These are phyloP conservation scores for Megalops atlanticus DNA, from an alignment of 2,113 vertebrate genomes.

Conservation along the genomic window DNA sequence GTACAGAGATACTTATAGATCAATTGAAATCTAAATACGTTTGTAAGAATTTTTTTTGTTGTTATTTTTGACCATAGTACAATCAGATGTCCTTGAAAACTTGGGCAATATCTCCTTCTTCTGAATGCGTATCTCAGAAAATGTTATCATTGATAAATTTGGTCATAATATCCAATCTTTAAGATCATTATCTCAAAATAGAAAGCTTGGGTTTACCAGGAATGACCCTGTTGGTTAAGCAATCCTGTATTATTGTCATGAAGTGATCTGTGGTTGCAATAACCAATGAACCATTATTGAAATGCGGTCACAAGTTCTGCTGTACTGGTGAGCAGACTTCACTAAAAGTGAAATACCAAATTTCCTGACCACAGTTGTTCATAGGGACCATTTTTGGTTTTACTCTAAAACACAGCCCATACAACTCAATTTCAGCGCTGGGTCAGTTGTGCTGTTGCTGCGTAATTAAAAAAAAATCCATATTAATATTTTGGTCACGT, in stretches of 20 bases:
- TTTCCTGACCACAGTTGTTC: neutral
- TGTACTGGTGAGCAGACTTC: neutral
- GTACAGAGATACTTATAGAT: neutral
- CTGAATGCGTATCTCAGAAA: neutral
- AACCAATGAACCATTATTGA: neutral
- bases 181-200: neutral
- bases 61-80: neutral
- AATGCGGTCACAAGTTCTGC: neutral
- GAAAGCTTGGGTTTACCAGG: neutral
- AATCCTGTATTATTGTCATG: neutral
- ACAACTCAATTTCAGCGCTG: no score
- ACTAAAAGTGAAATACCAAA: no score
- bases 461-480: no score
- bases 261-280: constrained; percentile 9
- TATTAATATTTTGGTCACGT: no score
- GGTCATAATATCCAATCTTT: constrained; percentile 3
- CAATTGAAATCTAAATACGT: neutral
- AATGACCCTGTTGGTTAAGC: neutral
- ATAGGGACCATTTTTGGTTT: neutral
- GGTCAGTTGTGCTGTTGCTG: no score
- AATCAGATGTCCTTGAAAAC: constrained; percentile 1
- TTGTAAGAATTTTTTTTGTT: neutral
- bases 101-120: neutral
- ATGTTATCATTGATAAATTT: constrained; percentile 10
- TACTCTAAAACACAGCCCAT: neutral